Evolutionary conservation across 1,140 invertebrate genomes (phyloP).

Genomic region (Zaprionus gabonicus): DNA sequence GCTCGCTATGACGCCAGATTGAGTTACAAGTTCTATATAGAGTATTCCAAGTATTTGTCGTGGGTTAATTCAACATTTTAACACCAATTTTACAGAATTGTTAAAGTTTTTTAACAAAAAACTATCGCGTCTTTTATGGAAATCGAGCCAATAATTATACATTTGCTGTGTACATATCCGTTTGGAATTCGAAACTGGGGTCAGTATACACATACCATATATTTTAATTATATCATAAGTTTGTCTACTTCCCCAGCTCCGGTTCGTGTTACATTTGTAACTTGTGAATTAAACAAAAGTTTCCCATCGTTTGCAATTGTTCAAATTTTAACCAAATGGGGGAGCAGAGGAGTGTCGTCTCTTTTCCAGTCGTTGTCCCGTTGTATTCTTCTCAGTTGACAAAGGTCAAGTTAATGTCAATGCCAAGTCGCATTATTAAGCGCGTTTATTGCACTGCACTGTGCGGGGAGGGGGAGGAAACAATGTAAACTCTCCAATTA

Average conservation of each 20-base stretch:
- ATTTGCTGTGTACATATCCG: neutral
- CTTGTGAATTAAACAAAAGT: constrained; percentile 25
- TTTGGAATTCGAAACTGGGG: constrained; percentile 3
- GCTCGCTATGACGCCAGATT: constrained; percentile 78
- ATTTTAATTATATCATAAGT: neutral
- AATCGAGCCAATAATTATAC: neutral
- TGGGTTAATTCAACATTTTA: constrained; percentile 22
- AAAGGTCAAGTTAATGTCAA: constrained; percentile 49
- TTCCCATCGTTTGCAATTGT: constrained; percentile 40
- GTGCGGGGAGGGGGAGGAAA: neutral
- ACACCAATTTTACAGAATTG: neutral
- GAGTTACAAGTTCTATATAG: constrained; percentile 64
- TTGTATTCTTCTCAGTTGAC: constrained; percentile 25
- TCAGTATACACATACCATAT: neutral
- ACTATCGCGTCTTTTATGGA: neutral
- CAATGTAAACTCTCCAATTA: constrained; percentile 15
- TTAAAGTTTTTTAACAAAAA: neutral
- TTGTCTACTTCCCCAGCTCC: neutral
- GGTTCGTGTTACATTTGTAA: constrained; percentile 23
- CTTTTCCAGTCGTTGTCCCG: constrained; percentile 1
- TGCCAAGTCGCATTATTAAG: constrained; percentile 43
- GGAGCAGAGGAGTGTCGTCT: neutral
- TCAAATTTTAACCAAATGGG: neutral
- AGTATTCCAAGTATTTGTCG: constrained; percentile 8
- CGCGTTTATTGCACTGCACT: constrained; percentile 36